Evolutionary conservation across 2,113 vertebrate genomes (phyloP).

Genomic region (Myiozetetes cayanensis): DNA sequence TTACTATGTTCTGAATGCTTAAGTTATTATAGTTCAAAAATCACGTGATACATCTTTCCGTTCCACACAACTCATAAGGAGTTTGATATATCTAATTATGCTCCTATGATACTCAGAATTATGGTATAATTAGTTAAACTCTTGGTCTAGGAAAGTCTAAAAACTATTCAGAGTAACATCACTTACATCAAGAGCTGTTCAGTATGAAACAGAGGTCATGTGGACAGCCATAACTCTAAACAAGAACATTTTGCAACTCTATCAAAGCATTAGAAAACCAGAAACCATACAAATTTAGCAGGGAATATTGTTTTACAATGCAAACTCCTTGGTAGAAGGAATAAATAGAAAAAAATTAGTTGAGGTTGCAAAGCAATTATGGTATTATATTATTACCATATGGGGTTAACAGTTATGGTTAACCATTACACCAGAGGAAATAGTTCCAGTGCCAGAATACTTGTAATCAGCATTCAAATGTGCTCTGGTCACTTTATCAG

Average conservation of each 20-base stretch:
- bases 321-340: neutral
- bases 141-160: neutral
- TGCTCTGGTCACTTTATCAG: neutral
- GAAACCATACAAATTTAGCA: neutral
- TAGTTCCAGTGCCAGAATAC: neutral
- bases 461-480: neutral
- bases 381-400: neutral
- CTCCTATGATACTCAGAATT: neutral
- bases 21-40: neutral
- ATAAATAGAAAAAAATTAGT: neutral
- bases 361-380: neutral
- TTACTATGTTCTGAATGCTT: neutral
- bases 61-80: neutral
- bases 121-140: neutral
- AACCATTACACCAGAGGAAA: constrained; percentile 21
- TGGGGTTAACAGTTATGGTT: neutral
- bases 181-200: neutral
- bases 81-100: neutral
- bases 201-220: neutral
- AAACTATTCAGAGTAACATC: neutral
- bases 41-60: neutral
- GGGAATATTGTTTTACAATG: neutral
- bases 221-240: neutral
- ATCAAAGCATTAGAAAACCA: neutral
- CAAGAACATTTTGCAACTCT: neutral